Evolutionary conservation across 1,140 invertebrate species (phyloP).

Genomic region (Zeugodacus cucurbitae): DNA sequence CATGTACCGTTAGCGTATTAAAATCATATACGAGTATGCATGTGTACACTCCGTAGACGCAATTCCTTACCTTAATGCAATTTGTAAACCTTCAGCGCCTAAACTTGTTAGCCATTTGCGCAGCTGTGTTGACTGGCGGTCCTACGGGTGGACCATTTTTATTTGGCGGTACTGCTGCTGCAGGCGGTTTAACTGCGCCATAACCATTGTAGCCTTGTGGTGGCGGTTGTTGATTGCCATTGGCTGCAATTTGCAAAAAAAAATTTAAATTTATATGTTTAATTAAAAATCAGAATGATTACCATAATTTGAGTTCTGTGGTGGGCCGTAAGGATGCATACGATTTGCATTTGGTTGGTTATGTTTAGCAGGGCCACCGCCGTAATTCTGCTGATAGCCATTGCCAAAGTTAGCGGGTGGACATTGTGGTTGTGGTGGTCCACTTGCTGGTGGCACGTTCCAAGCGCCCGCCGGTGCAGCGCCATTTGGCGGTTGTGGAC

Average conservation of each 20-base stretch:
- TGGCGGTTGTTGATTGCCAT: slow-evolving; percentile 4
- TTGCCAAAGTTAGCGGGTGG: slow-evolving; percentile 73
- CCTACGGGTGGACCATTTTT: neutral
- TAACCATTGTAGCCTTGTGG: neutral
- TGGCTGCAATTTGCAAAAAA: neutral
- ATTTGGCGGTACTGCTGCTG: neutral
- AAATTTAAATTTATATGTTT: neutral
- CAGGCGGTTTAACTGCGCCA: neutral
- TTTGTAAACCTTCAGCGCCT: neutral
- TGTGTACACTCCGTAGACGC: too few species aligned
- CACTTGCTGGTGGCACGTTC: slow-evolving; percentile 36
- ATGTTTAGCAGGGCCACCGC: slow-evolving; percentile 74
- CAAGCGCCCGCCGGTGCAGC: slow-evolving; percentile 4
- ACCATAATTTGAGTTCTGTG: slow-evolving; percentile 49
- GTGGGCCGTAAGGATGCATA: slow-evolving; percentile 66
- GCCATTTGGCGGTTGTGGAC: neutral
- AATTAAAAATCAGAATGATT: neutral
- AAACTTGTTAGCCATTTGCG: neutral
- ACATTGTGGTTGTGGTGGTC: slow-evolving; percentile 47
- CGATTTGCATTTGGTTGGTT: slow-evolving; percentile 72
- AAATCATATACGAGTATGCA: too few species aligned
- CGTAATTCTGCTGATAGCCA: slow-evolving; percentile 80
- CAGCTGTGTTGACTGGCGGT: neutral
- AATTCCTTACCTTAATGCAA: too few species aligned
- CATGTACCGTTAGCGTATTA: too few species aligned